Evolutionary conservation across 2,888 invertebrate species (phyloP).

Genomic region (Villa cingulata): DNA sequence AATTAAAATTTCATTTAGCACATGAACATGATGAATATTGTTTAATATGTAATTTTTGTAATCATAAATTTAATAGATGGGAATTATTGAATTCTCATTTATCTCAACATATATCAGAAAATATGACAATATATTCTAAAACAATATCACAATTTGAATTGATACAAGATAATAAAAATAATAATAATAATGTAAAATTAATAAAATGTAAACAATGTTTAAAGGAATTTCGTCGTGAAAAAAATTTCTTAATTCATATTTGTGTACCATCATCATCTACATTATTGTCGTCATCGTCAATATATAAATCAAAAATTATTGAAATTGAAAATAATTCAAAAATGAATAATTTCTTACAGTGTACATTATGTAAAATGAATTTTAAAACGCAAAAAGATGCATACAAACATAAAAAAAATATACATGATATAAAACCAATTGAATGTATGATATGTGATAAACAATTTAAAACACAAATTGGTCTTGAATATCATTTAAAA

Average conservation of each 20-base stretch:
- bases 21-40: constrained; percentile 13
- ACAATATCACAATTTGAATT: not conserved
- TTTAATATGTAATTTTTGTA: constrained; percentile 15
- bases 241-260: not conserved
- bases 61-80: constrained; percentile 12
- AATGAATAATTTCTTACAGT: not conserved
- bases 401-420: not conserved
- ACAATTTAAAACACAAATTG: constrained; percentile 12
- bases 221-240: not conserved
- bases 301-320: no score
- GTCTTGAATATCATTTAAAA: constrained; percentile 17
- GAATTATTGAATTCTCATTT: constrained; percentile 12
- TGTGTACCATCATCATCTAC: not conserved
- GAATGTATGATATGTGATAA: constrained; percentile 14
- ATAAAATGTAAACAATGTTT: not conserved
- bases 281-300: no score
- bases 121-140: not conserved
- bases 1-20: constrained; percentile 16
- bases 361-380: constrained; percentile 1
- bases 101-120: constrained; percentile 1
- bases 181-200: no score
- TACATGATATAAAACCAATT: not conserved
- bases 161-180: not conserved
- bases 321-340: no score
- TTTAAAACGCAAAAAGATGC: constrained; percentile 4